A percentile compares a stretch with the other conserved stretches of the same genome.
phyloP scores from a whole-genome alignment of 2,888 invertebrate genomes.

The Ametastegia equiseti region DNA sequence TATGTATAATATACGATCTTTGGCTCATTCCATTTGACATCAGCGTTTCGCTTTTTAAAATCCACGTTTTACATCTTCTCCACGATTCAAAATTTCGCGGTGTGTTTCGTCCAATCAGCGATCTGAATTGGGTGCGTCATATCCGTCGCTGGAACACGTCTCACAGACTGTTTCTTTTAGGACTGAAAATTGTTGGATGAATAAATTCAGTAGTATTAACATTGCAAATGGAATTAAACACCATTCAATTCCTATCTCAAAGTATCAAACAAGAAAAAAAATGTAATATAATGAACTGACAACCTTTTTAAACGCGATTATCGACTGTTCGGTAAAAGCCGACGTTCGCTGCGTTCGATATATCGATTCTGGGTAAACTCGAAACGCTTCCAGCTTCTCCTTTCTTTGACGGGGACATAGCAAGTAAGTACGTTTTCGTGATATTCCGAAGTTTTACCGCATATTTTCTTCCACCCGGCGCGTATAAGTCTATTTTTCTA shows the following conservation, averaged over 20 bases:
- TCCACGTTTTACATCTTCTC: background rate
- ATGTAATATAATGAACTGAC: background rate
- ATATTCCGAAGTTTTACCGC: background rate
- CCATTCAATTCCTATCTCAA: background rate
- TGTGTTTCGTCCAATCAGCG: background rate
- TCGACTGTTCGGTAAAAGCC: background rate
- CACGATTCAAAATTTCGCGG: background rate
- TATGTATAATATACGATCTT: background rate
- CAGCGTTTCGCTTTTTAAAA: background rate
- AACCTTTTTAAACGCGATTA: background rate
- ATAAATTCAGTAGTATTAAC: background rate
- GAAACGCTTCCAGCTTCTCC: slow-evolving; percentile 51
- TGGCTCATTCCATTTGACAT: background rate
- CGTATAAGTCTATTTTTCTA: background rate
- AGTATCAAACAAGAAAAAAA: background rate
- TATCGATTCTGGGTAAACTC: slow-evolving; percentile 4
- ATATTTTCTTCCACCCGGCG: background rate
- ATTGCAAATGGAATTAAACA: background rate
- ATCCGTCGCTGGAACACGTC: background rate
- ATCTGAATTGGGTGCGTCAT: background rate
- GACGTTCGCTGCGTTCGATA: background rate
- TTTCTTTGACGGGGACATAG: slow-evolving; percentile 57
- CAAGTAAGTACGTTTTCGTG: slow-evolving; percentile 54
- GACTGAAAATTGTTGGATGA: background rate
- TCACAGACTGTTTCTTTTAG: no score